Evolutionary conservation across 2,113 vertebrate genomes (phyloP).

Genomic region (Cathartes aura): DNA sequence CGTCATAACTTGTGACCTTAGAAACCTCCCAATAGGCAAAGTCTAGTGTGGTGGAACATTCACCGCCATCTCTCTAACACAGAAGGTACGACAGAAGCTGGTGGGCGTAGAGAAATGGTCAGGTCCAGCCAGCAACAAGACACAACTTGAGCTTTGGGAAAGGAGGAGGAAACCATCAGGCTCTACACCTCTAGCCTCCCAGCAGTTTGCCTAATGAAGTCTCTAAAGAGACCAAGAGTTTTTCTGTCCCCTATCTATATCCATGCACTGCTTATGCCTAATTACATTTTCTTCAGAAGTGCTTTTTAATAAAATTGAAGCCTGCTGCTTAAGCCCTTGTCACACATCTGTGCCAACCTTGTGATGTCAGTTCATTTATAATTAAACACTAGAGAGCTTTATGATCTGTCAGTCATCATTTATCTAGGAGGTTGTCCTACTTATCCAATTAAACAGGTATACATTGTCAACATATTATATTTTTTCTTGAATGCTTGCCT

Average conservation of each 20-base stretch:
- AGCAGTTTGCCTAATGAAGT: neutral
- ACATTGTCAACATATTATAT: neutral
- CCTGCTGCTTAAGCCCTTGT: neutral
- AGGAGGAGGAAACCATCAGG: neutral
- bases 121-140: neutral
- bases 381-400: slow-evolving; percentile 11
- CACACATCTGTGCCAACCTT: neutral
- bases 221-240: neutral
- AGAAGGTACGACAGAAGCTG: neutral
- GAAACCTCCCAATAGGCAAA: neutral
- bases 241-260: neutral
- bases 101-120: neutral
- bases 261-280: neutral
- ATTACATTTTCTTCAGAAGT: neutral
- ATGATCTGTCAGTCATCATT: neutral
- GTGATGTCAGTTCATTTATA: slow-evolving; percentile 16
- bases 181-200: neutral
- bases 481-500: neutral
- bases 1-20: neutral
- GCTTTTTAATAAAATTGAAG: slow-evolving; percentile 26
- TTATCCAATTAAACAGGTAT: slow-evolving; percentile 5
- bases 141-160: neutral
- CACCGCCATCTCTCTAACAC: neutral
- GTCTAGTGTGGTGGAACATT: neutral
- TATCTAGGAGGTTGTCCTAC: neutral